Percentiles rank a stretch among this genome's conserved stretches.
Evolutionary conservation across 2,113 vertebrate species (phyloP).

Genomic region (Vidua macroura): DNA sequence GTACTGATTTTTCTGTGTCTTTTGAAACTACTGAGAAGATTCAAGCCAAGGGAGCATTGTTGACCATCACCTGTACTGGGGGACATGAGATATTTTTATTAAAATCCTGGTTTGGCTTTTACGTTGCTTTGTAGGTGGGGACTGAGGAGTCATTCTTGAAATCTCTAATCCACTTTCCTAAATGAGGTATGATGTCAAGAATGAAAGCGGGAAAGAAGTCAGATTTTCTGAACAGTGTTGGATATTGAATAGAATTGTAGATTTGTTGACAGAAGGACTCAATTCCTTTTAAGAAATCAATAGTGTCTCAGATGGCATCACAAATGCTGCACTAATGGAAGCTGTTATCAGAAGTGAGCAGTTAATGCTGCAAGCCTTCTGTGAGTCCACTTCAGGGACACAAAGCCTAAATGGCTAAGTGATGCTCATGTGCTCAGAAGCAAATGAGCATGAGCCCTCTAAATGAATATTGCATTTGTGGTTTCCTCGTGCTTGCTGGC

Average conservation of each 20-base stretch:
- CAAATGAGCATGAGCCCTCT: not conserved
- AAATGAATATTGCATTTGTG: slow-evolving; percentile 12
- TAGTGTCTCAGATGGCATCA: slow-evolving; percentile 12
- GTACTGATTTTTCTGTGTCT: not conserved
- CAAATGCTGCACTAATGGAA: slow-evolving; percentile 35
- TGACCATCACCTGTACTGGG: not conserved
- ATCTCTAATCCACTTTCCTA: not conserved
- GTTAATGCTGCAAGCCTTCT: not conserved
- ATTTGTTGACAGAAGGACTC: slow-evolving; percentile 31
- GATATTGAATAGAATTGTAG: not conserved
- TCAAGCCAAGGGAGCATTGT: not conserved
- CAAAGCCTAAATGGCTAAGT: not conserved
- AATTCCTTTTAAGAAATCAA: slow-evolving; percentile 69
- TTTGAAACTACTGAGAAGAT: not conserved
- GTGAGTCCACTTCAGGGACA: not conserved
- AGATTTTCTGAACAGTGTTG: not conserved
- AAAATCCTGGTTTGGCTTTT: not conserved
- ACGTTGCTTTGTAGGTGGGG: not conserved
- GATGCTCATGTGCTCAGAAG: not conserved
- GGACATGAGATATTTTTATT: not conserved
- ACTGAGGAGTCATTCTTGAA: not conserved
- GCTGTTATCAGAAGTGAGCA: slow-evolving; percentile 8
- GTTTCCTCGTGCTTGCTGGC: not conserved
- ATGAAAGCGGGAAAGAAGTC: not conserved
- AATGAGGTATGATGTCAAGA: not conserved